These are phyloP conservation scores for Cheilosia grossa DNA, from an alignment of 2,888 invertebrate genomes.

Conservation along the genomic window DNA sequence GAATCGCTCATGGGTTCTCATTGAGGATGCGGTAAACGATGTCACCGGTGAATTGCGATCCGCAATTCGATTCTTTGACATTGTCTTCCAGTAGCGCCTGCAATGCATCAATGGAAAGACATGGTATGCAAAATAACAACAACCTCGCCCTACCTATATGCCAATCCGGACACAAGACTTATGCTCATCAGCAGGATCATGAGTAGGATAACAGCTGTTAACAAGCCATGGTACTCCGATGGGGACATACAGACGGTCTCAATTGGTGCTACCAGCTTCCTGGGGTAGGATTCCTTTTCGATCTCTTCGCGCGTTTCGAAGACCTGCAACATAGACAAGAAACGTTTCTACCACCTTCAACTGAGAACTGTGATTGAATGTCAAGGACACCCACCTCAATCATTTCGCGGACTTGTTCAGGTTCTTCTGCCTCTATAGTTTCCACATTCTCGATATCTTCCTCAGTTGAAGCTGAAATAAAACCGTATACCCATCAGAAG, in stretches of 20 bases:
- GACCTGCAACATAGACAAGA: constrained; percentile 84
- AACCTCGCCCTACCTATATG: constrained; percentile 86
- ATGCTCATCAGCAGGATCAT: constrained; percentile 90
- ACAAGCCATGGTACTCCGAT: constrained; percentile 93
- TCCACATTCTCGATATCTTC: constrained; percentile 70
- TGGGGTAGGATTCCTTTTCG: constrained; percentile 86
- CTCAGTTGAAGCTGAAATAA: constrained; percentile 66
- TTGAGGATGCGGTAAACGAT: constrained; percentile 82
- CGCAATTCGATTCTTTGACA: constrained; percentile 87
- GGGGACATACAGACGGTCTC: constrained; percentile 91
- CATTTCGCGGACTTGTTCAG: constrained; percentile 94
- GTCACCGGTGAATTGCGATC: constrained; percentile 84
- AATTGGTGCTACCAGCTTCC: constrained; percentile 86
- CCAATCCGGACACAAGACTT: constrained; percentile 89
- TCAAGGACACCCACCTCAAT: constrained; percentile 87
- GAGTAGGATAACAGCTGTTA: constrained; percentile 90
- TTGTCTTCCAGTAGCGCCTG: constrained; percentile 91
- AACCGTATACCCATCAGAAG: neutral
- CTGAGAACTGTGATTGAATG: neutral
- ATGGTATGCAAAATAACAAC: neutral
- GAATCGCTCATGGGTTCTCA: constrained; percentile 83
- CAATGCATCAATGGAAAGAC: neutral
- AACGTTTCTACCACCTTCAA: neutral
- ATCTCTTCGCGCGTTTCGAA: constrained; percentile 91
- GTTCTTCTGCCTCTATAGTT: constrained; percentile 81